Percentiles rank a stretch among this genome's conserved stretches.
Evolutionary conservation across 2,888 invertebrate species (phyloP).

Genomic region (Acanthosepion pharaonis): DNA sequence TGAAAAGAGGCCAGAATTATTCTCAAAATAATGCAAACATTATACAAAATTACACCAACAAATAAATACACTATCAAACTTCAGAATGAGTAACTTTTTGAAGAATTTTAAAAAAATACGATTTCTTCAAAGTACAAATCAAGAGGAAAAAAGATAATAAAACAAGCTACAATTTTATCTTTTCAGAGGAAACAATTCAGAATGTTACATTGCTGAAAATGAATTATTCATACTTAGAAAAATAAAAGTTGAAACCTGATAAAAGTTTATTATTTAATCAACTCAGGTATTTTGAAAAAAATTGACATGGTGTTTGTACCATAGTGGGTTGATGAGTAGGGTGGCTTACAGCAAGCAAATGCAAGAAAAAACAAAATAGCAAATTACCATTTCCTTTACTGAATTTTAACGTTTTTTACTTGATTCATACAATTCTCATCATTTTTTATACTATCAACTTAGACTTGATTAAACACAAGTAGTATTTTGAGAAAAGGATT

Average conservation of each 20-base stretch:
- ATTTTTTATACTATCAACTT: background rate
- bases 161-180: background rate
- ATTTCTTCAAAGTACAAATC: background rate
- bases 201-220: slow-evolving; percentile 13
- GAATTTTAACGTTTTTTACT: background rate
- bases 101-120: background rate
- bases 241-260: background rate
- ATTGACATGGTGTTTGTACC: background rate
- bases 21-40: background rate
- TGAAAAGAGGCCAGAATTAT: background rate
- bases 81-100: background rate
- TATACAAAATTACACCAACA: background rate
- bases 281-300: background rate
- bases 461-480: background rate
- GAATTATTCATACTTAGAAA: slow-evolving; percentile 2
- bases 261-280: background rate
- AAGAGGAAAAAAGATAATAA: background rate
- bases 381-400: background rate
- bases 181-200: background rate
- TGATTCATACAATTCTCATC: background rate
- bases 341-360: background rate
- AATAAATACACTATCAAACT: background rate
- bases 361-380: background rate
- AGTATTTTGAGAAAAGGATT: background rate
- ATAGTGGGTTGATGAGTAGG: background rate